Evolutionary conservation across 2,113 vertebrate genomes (phyloP).

Genomic region (Corythornis madagascariensis): DNA sequence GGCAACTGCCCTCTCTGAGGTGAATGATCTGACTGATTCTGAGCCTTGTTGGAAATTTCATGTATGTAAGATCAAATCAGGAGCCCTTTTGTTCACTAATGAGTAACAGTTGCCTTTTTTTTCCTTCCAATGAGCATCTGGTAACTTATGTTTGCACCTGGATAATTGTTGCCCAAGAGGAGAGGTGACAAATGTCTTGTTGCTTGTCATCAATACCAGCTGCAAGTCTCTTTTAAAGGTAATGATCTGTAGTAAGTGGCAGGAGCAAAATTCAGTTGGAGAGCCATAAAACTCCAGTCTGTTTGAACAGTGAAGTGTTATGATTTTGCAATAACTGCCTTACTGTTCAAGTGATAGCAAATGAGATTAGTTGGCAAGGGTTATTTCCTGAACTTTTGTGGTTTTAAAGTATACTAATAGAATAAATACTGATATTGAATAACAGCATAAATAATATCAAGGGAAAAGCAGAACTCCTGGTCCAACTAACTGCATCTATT

Average conservation of each 20-base stretch:
- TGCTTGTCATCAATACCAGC: constrained; percentile 50
- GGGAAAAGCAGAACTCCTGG: neutral
- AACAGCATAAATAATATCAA: neutral
- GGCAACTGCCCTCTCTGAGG: neutral
- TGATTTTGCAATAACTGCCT: constrained; percentile 62
- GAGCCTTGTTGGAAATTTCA: neutral
- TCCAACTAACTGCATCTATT: neutral
- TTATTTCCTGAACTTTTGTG: constrained; percentile 24
- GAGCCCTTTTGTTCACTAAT: neutral
- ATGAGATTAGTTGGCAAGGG: constrained; percentile 8
- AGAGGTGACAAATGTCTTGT: constrained; percentile 28
- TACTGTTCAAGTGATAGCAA: constrained; percentile 43
- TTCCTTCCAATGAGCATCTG: constrained; percentile 16
- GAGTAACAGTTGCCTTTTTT: neutral
- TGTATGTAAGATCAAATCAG: neutral
- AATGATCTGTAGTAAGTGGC: constrained; percentile 19
- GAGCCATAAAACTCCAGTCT: constrained; percentile 53
- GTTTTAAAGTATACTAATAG: neutral
- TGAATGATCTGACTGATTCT: neutral
- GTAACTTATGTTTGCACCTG: constrained; percentile 48
- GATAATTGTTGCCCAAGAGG: neutral
- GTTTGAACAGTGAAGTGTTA: constrained; percentile 65
- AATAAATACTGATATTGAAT: neutral
- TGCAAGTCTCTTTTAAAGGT: constrained; percentile 47
- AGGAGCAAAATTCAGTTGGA: constrained; percentile 57